Evolutionary conservation across 2,113 vertebrate genomes (phyloP), one percentile per base, ranked within the genome.

Genomic region (Spizaetus ornatus): DNA sequence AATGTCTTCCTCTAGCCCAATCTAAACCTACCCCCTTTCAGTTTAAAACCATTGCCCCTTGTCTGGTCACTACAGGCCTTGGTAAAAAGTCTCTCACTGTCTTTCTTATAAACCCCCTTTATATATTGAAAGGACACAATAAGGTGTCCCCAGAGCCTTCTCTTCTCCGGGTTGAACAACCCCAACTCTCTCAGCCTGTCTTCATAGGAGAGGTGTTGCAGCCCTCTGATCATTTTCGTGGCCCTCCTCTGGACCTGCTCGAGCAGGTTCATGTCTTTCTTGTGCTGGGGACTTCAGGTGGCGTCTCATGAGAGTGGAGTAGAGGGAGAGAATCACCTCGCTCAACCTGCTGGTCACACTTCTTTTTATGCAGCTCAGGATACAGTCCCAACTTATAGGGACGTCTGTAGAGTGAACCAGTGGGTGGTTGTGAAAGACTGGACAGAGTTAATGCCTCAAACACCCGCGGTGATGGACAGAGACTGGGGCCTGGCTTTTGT

Each of bases 211-310:
- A 69, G 23, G 15, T n/a, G 45, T 7, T 69, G 7, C 16, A 69
- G 34, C 3, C 43, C 31, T n/a, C 31, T 31, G 18, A 34, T 16
- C 22, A 47, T n/a, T 48, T 70, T n/a, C 0, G 0, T 52, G 31
- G 13, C 17, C 17, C 13, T 82, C 16, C 10, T 56, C 31, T 69
- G n/a, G 38, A 63, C 18, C 1, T 5, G 3, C 13, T n/a, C 3
- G 23, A 82, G 27, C 3, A 73, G 14, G 1, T 52, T 31, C 5
- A 31, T 59, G 43, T 45, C 32, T 48, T 23, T 69, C 25, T 47
- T 66, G 17, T 52, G 9, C 11, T 70, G 80, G 15, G 4, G 4
- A n/a, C 3, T 38, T 19, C 14, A n/a, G 15, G 8, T 59, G 3
- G 5, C 7, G 2, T 52, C 22, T 86, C 56, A 29, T 4, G 4